Percentiles rank a stretch among this genome's conserved stretches.
phyloP scores from a whole-genome alignment of 2,113 vertebrate species.

The Felis chaus region DNA sequence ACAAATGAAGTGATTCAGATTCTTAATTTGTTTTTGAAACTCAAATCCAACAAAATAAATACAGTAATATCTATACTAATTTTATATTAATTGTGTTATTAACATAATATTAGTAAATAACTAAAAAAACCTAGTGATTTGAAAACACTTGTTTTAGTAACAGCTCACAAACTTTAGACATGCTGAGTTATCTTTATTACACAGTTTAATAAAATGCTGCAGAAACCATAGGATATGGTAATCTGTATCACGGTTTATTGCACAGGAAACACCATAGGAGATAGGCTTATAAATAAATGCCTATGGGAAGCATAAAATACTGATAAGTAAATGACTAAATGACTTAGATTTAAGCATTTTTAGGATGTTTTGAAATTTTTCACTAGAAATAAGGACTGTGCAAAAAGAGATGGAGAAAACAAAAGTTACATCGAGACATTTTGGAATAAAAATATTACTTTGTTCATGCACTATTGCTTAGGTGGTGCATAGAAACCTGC shows the following conservation, averaged over 20 bases:
- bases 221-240: neutral
- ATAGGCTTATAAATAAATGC: slow-evolving; percentile 4
- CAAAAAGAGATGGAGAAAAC: neutral
- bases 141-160: neutral
- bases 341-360: neutral
- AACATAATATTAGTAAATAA: neutral
- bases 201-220: neutral
- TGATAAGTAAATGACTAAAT: neutral
- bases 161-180: neutral
- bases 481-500: neutral
- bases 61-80: neutral
- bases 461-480: neutral
- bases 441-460: neutral
- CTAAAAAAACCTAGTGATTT: neutral
- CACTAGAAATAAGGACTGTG: neutral
- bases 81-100: neutral
- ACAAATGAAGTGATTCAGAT: neutral
- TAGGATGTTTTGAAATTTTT: neutral
- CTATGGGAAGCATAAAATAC: neutral
- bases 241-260: neutral
- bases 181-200: neutral
- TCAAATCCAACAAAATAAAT: neutral
- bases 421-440: neutral
- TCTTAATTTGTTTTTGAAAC: neutral
- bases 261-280: neutral